These are phyloP conservation scores for Callinectes sapidus DNA, from an alignment of 2,888 invertebrate species.

Conservation along the genomic window DNA sequence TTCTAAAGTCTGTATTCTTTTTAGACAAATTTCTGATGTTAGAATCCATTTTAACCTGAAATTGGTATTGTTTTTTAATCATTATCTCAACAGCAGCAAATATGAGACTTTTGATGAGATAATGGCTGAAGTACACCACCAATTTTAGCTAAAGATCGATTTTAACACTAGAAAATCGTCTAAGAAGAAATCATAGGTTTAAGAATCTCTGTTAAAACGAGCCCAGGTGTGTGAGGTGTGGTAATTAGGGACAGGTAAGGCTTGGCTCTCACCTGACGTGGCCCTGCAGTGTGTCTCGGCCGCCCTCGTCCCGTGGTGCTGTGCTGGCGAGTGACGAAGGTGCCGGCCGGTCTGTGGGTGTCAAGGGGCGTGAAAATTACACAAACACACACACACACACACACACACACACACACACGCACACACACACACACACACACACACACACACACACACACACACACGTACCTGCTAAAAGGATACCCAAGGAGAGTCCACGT, in stretches of 20 bases:
- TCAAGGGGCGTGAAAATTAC: neutral
- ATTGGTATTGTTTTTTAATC: no score
- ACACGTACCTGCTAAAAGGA: neutral
- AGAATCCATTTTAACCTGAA: no score
- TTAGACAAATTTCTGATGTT: no score
- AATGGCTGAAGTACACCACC: no score
- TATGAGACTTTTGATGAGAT: no score
- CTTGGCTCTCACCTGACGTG: neutral
- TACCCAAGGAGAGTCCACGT: neutral
- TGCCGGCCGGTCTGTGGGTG: neutral
- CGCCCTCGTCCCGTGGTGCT: neutral
- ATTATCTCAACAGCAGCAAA: no score
- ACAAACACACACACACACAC: neutral
- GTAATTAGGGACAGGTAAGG: neutral
- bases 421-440: slow-evolving; percentile 25
- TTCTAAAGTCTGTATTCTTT: no score
- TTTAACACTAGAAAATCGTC: no score
- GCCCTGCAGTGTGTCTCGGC: neutral
- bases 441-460: slow-evolving; percentile 8
- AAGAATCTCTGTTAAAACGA: no score
- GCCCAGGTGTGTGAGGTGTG: neutral
- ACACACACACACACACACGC: slow-evolving; percentile 21
- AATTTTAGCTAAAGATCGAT: no score
- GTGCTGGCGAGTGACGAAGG: neutral
- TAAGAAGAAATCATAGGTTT: no score